phyloP scores from a whole-genome alignment of 1,140 invertebrate species.

The Pissodes strobi region DNA sequence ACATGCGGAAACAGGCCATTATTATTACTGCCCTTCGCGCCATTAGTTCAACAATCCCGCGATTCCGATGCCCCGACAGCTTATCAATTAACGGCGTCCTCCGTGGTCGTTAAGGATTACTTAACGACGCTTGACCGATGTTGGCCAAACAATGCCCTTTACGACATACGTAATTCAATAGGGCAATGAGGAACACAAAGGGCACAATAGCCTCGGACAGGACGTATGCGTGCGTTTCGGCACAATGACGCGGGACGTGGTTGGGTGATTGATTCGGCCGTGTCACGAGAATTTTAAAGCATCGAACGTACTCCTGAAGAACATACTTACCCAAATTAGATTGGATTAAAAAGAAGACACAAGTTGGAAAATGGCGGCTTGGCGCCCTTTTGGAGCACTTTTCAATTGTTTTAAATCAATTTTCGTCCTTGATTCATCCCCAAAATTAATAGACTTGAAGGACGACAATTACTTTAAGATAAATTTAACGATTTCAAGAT shows the following conservation, averaged over 20 bases:
- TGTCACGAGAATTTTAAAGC: conserved; percentile 8
- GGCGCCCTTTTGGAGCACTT: neutral
- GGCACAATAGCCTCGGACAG: conserved; percentile 22
- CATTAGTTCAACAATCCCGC: too few relatives aligned
- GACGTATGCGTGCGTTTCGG: conserved; percentile 27
- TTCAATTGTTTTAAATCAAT: neutral
- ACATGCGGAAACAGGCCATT: too few relatives aligned
- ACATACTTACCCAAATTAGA: neutral
- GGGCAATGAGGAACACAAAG: conserved; percentile 30
- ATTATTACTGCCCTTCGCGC: too few relatives aligned
- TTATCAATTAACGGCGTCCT: conserved; percentile 27
- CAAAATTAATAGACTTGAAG: neutral
- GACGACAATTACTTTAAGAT: too few relatives aligned
- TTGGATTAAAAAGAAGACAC: neutral
- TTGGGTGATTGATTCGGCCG: conserved; percentile 17
- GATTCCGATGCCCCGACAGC: too few relatives aligned
- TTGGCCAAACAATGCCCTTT: conserved; percentile 29
- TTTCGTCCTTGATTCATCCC: neutral
- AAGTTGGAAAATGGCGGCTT: neutral
- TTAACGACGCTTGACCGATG: conserved; percentile 38
- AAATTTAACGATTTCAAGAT: too few relatives aligned
- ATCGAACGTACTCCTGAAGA: neutral
- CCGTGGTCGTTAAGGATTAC: conserved; percentile 32
- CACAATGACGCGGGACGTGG: conserved; percentile 20
- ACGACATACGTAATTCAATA: conserved; percentile 37